phyloP scores from a whole-genome alignment of 2,113 vertebrate species.

The Thryonomys swinderianus region DNA sequence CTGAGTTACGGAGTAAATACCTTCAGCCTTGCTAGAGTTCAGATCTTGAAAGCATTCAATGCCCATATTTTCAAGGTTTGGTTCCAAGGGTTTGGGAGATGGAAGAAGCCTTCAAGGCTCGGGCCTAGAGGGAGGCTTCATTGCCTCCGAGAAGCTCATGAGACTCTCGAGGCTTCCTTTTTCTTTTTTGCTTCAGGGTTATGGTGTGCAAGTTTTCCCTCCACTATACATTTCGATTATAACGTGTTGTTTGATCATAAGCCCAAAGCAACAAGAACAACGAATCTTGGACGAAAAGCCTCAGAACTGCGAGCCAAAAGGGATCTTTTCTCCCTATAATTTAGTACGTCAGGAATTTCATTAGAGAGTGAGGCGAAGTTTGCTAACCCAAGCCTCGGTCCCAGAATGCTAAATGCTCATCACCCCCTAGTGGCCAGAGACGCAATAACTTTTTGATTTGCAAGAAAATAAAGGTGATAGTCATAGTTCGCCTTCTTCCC shows the following conservation, averaged over 20 bases:
- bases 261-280: no score
- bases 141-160: background rate
- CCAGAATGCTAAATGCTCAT: background rate
- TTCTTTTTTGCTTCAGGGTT: background rate
- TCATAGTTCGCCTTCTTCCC: background rate
- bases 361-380: background rate
- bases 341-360: background rate
- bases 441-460: background rate
- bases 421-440: background rate
- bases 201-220: background rate
- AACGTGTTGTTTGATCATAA: background rate
- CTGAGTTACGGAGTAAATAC: background rate
- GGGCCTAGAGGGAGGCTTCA: background rate
- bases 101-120: background rate
- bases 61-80: background rate
- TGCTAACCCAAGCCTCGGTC: accelerated
- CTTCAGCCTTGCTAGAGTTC: no score
- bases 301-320: background rate
- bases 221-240: background rate
- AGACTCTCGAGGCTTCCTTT: background rate
- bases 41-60: background rate
- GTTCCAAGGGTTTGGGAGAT: background rate
- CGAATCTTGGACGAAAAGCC: background rate
- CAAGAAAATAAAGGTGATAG: background rate
- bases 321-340: background rate